Percentiles rank a stretch among this genome's conserved stretches.
These are phyloP conservation scores for Micrasema minimum DNA, from an alignment of 1,140 invertebrate species.

Conservation along the genomic window DNA sequence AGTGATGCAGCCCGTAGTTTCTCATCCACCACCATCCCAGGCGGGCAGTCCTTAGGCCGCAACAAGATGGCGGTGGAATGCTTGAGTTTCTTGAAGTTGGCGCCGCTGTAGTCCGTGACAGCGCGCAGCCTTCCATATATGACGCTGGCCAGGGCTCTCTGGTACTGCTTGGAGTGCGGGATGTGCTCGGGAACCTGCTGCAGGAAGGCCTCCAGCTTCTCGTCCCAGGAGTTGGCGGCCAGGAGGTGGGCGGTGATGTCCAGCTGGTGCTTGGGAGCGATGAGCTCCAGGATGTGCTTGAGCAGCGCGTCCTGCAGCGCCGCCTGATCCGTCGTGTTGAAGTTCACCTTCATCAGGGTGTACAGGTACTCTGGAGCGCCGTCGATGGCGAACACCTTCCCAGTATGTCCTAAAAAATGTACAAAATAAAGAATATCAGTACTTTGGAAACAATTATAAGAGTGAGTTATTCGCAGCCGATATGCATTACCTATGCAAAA, in stretches of 20 bases:
- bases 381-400: constrained; percentile 69
- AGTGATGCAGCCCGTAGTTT: constrained; percentile 73
- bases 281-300: constrained; percentile 64
- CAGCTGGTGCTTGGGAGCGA: constrained; percentile 67
- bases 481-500: too few relatives aligned
- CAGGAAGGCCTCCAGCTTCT: constrained; percentile 59
- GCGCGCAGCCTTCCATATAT: constrained; percentile 71
- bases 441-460: too few relatives aligned
- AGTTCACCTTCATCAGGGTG: constrained; percentile 59
- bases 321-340: constrained; percentile 62
- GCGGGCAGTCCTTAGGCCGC: constrained; percentile 68
- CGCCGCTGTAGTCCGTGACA: constrained; percentile 62
- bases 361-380: constrained; percentile 70
- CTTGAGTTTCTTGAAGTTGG: constrained; percentile 63
- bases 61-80: constrained; percentile 73
- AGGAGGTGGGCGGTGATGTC: constrained; percentile 65
- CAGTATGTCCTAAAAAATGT: constrained; percentile 62
- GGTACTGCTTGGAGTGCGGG: constrained; percentile 65
- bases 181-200: constrained; percentile 55
- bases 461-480: too few relatives aligned
- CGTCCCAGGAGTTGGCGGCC: constrained; percentile 68
- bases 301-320: constrained; percentile 69
- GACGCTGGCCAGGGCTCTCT: constrained; percentile 60
- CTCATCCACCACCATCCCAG: constrained; percentile 65
- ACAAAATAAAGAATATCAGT: not conserved